Percentiles rank a stretch among this genome's conserved stretches.
These are phyloP conservation scores for Bombus superbus DNA, from an alignment of 1,140 invertebrate species.

Conservation along the genomic window DNA sequence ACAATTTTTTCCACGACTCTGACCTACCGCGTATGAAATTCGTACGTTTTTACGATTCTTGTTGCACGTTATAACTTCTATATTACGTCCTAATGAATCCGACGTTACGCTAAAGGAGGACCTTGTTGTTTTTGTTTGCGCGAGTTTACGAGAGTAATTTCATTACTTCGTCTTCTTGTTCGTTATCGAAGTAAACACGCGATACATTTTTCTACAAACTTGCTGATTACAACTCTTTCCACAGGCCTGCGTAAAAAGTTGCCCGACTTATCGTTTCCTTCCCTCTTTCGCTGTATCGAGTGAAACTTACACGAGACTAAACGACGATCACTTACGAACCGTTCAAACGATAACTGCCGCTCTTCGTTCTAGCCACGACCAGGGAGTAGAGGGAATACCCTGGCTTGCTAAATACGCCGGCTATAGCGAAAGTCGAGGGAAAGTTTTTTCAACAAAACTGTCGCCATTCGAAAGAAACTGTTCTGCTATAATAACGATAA, in stretches of 20 bases:
- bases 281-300: background rate
- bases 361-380: background rate
- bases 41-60: background rate
- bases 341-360: background rate
- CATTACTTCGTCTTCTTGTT: background rate
- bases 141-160: background rate
- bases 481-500: too few species aligned
- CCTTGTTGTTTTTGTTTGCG: background rate
- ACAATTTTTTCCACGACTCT: background rate
- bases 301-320: background rate
- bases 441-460: too few species aligned
- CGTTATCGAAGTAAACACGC: background rate
- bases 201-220: background rate
- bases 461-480: too few species aligned
- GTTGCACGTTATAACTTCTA: background rate
- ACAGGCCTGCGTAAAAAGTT: background rate
- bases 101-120: background rate
- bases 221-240: background rate
- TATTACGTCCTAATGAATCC: background rate
- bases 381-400: background rate
- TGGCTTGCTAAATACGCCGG: background rate
- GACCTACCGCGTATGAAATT: background rate
- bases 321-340: background rate
- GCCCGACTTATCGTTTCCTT: background rate
- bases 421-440: background rate